phyloP scores from a whole-genome alignment of 2,113 vertebrate species.

The Odobenus rosmarus region DNA sequence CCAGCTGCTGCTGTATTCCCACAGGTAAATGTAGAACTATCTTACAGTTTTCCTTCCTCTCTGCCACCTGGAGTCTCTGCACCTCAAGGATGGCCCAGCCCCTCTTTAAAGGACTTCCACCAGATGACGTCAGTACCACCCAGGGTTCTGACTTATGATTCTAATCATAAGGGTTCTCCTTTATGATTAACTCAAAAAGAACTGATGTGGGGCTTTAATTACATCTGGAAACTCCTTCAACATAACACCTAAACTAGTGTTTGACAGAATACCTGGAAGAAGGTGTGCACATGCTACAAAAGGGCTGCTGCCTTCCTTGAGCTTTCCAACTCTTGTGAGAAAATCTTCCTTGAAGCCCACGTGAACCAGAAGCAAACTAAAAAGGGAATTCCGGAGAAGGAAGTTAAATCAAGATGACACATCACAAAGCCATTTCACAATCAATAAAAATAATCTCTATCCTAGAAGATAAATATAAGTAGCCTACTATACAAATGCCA shows the following conservation, averaged over 20 bases:
- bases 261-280: not conserved
- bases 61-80: not conserved
- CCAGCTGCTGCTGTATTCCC: not conserved
- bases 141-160: not conserved
- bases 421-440: not conserved
- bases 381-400: not conserved
- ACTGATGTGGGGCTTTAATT: not conserved
- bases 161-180: not conserved
- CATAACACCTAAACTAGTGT: not conserved
- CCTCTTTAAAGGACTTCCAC: not conserved
- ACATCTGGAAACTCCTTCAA: not conserved
- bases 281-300: not conserved
- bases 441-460: not conserved
- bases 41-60: not conserved
- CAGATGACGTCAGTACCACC: not conserved
- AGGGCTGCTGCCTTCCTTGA: not conserved
- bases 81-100: too few relatives aligned
- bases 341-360: not conserved
- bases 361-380: not conserved
- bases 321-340: not conserved
- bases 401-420: not conserved
- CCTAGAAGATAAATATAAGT: not conserved
- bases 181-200: not conserved
- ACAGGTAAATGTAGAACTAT: not conserved
- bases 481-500: not conserved